Percentiles rank a stretch among this genome's conserved stretches.
phyloP scores from a whole-genome alignment of 35 echinoderm and acorn worm species.

The Heliocidaris erythrogramma region DNA sequence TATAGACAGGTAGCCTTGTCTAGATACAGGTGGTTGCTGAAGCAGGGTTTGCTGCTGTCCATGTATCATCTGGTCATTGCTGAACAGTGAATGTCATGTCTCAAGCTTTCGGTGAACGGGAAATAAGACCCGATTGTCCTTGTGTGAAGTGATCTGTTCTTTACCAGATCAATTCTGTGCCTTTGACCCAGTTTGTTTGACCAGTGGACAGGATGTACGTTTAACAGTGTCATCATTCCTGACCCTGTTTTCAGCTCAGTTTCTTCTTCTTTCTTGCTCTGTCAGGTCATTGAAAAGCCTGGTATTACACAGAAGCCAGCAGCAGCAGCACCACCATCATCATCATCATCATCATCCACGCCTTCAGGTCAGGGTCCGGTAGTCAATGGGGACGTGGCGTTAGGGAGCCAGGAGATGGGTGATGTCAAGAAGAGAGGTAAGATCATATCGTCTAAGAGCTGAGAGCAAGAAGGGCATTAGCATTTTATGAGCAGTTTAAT shows the following conservation, averaged over 20 bases:
- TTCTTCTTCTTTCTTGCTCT: background rate
- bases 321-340: background rate
- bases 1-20: too few relatives aligned
- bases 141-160: background rate
- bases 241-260: background rate
- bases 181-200: background rate
- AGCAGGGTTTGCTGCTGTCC: too few relatives aligned
- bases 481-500: too few relatives aligned
- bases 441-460: background rate
- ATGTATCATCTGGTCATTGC: background rate
- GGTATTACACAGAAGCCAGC: background rate
- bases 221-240: background rate
- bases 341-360: background rate
- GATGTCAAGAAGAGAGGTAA: slow-evolving; percentile 17
- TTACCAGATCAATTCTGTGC: background rate
- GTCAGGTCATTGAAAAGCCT: background rate
- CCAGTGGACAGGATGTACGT: background rate
- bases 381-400: slow-evolving; percentile 16
- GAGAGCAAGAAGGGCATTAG: too few relatives aligned
- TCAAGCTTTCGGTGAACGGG: background rate
- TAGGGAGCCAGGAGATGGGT: background rate
- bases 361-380: background rate
- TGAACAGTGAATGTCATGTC: background rate
- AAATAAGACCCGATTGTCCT: background rate
- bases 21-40: too few relatives aligned